Evolutionary conservation across 2,113 vertebrate species (phyloP), one percentile per base, ranked within the genome.

Genomic region (Blennius ocellaris): DNA sequence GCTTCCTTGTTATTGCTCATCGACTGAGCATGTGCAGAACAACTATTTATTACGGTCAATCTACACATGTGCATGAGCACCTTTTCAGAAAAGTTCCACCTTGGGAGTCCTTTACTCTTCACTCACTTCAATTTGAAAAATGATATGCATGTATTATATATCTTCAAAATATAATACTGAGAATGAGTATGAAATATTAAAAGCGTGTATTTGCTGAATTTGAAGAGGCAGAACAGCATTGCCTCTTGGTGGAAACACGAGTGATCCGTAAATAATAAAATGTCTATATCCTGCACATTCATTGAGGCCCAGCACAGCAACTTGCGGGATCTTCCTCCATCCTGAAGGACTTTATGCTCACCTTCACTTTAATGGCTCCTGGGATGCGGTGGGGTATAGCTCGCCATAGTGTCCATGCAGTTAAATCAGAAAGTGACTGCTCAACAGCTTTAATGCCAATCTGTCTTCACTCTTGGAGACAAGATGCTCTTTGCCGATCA

Each of bases 351-450:
- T 54, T 66, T 21, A 12, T 14, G 43, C 16, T 67, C 11, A 52
- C 41, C 68, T 74, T 72, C 49, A 75, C 54, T 16, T 56, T 65
- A 63, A 63, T 39, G n/a, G 37, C n/a, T 64, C 43, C 61, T 60
- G 6, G 2, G 30, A 37, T 30, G 47, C 63, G 21, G 5, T 5
- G 9, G 0, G 15, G 12, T 9, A 52, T 10, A 58, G 47, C 16
- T 14, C 8, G 21, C 21, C 47, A 69, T 62, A 49, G 11, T 36
- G 47, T 66, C 53, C 1, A 0, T 53, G 70, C 41, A 45, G 36
- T 39, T 48, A 12, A 80, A 70, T 82, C 55, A 74, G 53, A 64
- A 51, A 73, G 39, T 50, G 56, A 45, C 55, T 54, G 14, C 38
- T 50, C 53, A 15, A 12, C 64, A 37, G 48, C 50, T 74, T 61